Base-by-base conservation (phyloP, 1,140 invertebrate species). In the Drosophila repletoides region DNA sequence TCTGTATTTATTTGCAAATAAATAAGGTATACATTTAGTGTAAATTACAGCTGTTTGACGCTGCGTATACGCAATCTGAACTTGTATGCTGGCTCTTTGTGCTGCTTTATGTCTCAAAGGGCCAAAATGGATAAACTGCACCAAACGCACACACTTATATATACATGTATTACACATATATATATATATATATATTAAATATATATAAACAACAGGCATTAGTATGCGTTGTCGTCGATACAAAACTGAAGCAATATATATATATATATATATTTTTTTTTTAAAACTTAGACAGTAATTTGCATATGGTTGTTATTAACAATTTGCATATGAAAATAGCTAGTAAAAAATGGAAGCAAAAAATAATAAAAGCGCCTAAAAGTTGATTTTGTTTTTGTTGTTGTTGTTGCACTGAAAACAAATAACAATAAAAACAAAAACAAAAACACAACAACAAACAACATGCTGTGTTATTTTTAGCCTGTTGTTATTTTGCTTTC, bases 261-360 rank as follows among this genome's bases (percentile, higher is more conserved):
- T 10, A 41, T 41, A 15, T 46, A 9, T 29, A 46, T 31, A 29
- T 45, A 9, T 15, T 0, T 26, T 6, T 41, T 49, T 12, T 24
- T 14, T 7, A 43, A 46, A 59, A 34, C 14, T 51, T 56, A 33
- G 41, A 10, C 29, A 38, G 19, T 43, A 34, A 24, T 66, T 59
- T 59, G 53, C 53, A 59, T 59, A 49, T 43, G 41, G 45, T 67
- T 67, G 43, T 60, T 51, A 45, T 67, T 51, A 51, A 52, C 26
- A 59, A 60, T 69, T 69, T 69, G 58, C 66, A 69, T 69, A 64
- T 55, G 34, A 63, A 63, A 63, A 68, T 67, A 59, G 9, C 15
- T 10, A 17, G n/a, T 10, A 38, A 14, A 22, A 41, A 41, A 52
- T 17, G 7, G 10, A 46, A 21, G 22, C 9, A n/a, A 46, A 17